These are phyloP conservation scores for Tineola bisselliella DNA, from an alignment of 2,888 invertebrate species.

Conservation along the genomic window DNA sequence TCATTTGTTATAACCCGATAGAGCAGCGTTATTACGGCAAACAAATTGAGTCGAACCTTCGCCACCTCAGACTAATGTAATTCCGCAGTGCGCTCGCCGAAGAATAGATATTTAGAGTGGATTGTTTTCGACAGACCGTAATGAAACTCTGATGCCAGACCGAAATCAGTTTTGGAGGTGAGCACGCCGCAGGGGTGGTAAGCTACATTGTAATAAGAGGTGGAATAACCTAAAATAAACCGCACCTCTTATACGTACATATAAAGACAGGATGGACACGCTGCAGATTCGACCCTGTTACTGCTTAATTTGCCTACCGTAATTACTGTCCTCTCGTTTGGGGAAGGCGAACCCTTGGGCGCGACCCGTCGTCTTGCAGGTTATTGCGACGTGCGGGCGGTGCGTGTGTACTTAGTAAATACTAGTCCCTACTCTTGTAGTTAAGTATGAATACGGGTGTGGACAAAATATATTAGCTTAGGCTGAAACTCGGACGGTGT, in stretches of 20 bases:
- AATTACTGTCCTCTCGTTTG: constrained; percentile 67
- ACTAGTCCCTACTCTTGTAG: constrained; percentile 52
- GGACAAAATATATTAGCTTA: constrained; percentile 69
- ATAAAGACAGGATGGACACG: constrained; percentile 56
- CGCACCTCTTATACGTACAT: constrained; percentile 32
- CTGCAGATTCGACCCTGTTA: constrained; percentile 46
- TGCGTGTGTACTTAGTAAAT: constrained; percentile 64
- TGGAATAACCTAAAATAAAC: constrained; percentile 66
- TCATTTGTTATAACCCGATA: constrained; percentile 67
- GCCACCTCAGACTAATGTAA: constrained; percentile 70
- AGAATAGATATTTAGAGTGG: constrained; percentile 69
- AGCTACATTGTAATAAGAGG: constrained; percentile 65
- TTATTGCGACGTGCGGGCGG: constrained; percentile 64
- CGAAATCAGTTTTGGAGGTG: constrained; percentile 64
- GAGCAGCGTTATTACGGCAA: constrained; percentile 64
- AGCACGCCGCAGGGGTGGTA: constrained; percentile 63
- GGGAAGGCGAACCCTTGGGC: constrained; percentile 56
- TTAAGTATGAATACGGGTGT: constrained; percentile 67
- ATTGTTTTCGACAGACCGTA: constrained; percentile 70
- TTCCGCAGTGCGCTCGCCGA: constrained; percentile 63
- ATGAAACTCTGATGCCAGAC: constrained; percentile 65
- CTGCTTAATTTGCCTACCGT: constrained; percentile 71
- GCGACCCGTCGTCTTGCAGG: constrained; percentile 59
- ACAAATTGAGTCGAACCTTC: constrained; percentile 68
- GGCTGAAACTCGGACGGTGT: constrained; percentile 66